A percentile compares a stretch with the other conserved stretches of the same genome.
Evolutionary conservation across 2,113 vertebrate genomes (phyloP).

Genomic region (Hyla sarda): DNA sequence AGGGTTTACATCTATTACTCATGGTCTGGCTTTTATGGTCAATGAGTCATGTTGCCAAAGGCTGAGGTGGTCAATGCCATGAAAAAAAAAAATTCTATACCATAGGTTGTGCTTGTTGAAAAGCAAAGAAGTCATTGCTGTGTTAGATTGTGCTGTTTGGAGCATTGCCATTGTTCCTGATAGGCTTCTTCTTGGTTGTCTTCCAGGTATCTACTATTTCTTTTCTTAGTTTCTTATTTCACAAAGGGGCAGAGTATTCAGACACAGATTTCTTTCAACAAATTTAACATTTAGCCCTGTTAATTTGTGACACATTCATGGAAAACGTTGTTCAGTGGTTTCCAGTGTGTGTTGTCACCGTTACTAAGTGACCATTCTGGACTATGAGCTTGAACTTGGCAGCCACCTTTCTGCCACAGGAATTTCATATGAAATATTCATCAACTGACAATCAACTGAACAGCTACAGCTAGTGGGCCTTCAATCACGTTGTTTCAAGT

Average conservation of each 20-base stretch:
- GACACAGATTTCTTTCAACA: slow-evolving; percentile 19
- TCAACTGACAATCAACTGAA: not conserved
- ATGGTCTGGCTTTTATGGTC: slow-evolving; percentile 57
- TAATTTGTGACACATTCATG: slow-evolving; percentile 55
- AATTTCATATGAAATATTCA: slow-evolving; percentile 25
- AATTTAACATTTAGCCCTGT: slow-evolving; percentile 38
- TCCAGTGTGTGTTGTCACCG: slow-evolving; percentile 40
- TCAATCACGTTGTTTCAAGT: not conserved
- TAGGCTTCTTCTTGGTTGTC: slow-evolving; percentile 36
- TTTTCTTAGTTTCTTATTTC: slow-evolving; percentile 14
- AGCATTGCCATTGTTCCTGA: slow-evolving; percentile 20
- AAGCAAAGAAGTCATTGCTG: slow-evolving; percentile 38
- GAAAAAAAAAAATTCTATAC: slow-evolving; percentile 15
- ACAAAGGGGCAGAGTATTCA: slow-evolving; percentile 19
- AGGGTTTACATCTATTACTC: slow-evolving; percentile 56
- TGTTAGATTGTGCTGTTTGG: slow-evolving; percentile 29
- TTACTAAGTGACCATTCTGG: slow-evolving; percentile 53
- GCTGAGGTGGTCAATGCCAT: slow-evolving; percentile 51
- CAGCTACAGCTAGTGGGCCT: slow-evolving; percentile 2
- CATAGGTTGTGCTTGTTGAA: slow-evolving; percentile 22
- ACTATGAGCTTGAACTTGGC: slow-evolving; percentile 36
- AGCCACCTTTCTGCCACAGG: slow-evolving; percentile 22
- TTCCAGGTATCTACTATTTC: slow-evolving; percentile 34
- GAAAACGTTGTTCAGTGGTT: slow-evolving; percentile 50
- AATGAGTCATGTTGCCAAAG: slow-evolving; percentile 56